Evolutionary conservation across 1,140 invertebrate species (phyloP), one percentile per base, ranked within the genome.

Genomic region (Bombus difficillimus): DNA sequence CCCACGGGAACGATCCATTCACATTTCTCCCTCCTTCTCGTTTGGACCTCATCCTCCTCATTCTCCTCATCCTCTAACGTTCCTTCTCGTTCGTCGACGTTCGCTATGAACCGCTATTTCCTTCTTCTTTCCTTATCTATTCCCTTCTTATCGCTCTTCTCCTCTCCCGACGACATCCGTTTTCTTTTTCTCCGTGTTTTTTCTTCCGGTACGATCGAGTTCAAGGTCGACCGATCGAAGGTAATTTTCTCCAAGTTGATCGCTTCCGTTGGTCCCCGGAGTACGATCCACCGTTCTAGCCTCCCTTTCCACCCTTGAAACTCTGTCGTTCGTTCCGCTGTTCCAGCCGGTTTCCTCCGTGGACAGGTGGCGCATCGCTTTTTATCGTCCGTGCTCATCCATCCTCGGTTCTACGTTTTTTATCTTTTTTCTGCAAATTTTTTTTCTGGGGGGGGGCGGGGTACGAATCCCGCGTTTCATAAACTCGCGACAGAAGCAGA

Each of bases 191-290:
- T 13, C n/a, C 18, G 28, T 47, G 62, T 71, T 62, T 34, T 68
- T 62, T 62, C 59, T 73, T 66, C 79, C 84, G 80, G 72, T 66
- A 53, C 78, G 86, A 89, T 86, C 80, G 73, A 73, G 86, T 88
- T 74, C 89, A 90, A 90, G 89, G 89, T 90, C 88, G 77, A 80
- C 66, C 88, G 86, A 89, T 90, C 88, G 88, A 90, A 89, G 82
- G 88, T 83, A 90, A 90, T 90, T 90, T 88, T 90, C 89, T 90
- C 82, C 69, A 77, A 53, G 32, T 72, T 86, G 82, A 90, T 90
- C 86, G 78, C 79, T 89, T 90, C 75, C 79, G 69, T 25, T 41
- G 39, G 69, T 90, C 88, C 82, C 89, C 34, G 13, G 88, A 74
- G 88, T 37, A 85, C 88, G 53, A 90, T 90, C 62, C 86, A 57